A percentile compares a stretch with the other conserved stretches of the same genome.
phyloP scores from a whole-genome alignment of 2,888 invertebrate genomes.

The Machimus atricapillus region DNA sequence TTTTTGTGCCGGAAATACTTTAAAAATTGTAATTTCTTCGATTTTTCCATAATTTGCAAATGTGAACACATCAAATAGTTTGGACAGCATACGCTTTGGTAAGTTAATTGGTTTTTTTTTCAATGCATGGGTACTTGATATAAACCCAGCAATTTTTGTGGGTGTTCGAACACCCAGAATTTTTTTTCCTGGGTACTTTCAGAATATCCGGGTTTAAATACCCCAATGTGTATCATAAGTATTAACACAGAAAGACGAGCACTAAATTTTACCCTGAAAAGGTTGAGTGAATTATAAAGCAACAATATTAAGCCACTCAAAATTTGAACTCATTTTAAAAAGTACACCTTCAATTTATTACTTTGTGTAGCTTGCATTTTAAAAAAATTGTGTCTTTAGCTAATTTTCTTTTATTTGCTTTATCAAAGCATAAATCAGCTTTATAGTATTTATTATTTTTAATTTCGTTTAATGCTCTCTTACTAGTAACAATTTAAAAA shows the following conservation, averaged over 20 bases:
- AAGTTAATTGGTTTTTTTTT: too few species aligned
- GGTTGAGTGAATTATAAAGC: background rate
- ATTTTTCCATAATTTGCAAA: too few species aligned
- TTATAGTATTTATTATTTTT: background rate
- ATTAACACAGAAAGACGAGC: background rate
- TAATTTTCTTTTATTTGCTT: background rate
- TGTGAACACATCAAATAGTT: too few species aligned
- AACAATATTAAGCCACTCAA: background rate
- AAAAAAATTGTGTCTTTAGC: background rate
- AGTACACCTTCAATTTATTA: background rate
- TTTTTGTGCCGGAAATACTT: too few species aligned
- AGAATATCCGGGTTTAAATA: too few species aligned
- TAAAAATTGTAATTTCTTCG: too few species aligned
- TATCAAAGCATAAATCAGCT: background rate
- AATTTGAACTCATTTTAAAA: background rate
- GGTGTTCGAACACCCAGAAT: too few species aligned
- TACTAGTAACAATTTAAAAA: background rate
- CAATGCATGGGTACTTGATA: too few species aligned
- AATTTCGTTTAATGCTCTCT: background rate
- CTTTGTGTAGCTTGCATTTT: background rate
- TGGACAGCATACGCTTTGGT: too few species aligned
- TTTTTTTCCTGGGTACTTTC: too few species aligned
- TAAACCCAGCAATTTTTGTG: too few species aligned
- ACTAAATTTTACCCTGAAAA: background rate
- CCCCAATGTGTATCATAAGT: too few species aligned